Conservation (phyloP, 1,140 invertebrate genomes). For the Ceratina calcarata region DNA sequence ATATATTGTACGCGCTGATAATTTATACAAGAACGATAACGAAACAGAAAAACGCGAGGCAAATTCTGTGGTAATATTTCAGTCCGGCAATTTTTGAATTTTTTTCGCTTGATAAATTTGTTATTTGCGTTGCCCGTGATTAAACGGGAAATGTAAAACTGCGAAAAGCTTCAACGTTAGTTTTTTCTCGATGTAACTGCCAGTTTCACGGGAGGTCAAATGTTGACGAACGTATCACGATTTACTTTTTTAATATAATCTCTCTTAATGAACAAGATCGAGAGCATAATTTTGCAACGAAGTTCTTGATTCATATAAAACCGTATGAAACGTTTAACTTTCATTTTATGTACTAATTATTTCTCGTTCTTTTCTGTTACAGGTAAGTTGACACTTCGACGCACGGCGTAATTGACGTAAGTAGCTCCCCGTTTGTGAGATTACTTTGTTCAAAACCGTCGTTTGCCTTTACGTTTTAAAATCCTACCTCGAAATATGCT, state of each 20-base stretch:
- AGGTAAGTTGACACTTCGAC: slow-evolving; percentile 41
- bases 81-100: not conserved
- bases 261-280: not conserved
- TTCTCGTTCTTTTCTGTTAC: slow-evolving; percentile 37
- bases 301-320: no score
- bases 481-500: no score
- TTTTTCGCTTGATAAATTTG: not conserved
- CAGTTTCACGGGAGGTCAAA: slow-evolving; percentile 2
- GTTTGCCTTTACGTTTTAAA: no score
- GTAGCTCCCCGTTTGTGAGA: not conserved
- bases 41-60: not conserved
- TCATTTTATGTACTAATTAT: not conserved
- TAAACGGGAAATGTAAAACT: slow-evolving; percentile 1
- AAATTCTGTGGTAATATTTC: not conserved
- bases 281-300: no score
- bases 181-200: no score
- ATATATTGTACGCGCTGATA: not conserved
- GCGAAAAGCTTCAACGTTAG: slow-evolving; percentile 1
- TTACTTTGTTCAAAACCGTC: not conserved
- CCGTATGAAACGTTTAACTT: no score
- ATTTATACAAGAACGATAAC: slow-evolving; percentile 12
- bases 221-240: slow-evolving; percentile 23
- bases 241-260: slow-evolving; percentile 1
- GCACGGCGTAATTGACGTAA: not conserved
- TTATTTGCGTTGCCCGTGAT: not conserved